phyloP scores from a whole-genome alignment of 2,888 invertebrate genomes.

The Nebria brevicollis region DNA sequence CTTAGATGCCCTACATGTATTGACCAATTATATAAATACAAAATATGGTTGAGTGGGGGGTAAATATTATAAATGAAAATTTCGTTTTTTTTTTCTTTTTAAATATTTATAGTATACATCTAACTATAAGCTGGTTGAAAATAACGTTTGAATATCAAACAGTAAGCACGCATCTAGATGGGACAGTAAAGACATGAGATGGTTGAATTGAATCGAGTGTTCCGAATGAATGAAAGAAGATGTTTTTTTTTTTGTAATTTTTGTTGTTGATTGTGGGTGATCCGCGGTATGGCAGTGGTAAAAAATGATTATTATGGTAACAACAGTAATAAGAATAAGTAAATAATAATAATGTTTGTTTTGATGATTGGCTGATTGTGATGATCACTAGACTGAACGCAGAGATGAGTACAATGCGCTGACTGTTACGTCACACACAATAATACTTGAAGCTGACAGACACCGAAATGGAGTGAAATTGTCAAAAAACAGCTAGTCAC shows the following conservation, averaged over 20 bases:
- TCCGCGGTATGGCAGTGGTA: neutral
- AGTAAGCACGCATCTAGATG: constrained; percentile 47
- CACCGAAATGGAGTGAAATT: constrained; percentile 61
- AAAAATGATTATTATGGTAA: neutral
- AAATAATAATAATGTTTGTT: constrained; percentile 15
- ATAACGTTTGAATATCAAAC: constrained; percentile 48
- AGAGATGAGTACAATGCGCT: constrained; percentile 28
- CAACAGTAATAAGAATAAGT: neutral
- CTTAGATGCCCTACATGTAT: constrained; percentile 42
- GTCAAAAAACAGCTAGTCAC: constrained; percentile 49
- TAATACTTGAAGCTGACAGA: constrained; percentile 63
- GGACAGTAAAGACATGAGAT: constrained; percentile 27
- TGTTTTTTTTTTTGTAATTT: neutral
- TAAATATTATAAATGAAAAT: constrained; percentile 35
- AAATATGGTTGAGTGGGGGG: constrained; percentile 27
- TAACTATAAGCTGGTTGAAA: constrained; percentile 20
- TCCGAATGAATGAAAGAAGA: constrained; percentile 19
- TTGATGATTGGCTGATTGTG: constrained; percentile 17
- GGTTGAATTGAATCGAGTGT: constrained; percentile 15
- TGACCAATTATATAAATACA: constrained; percentile 37
- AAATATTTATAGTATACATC: neutral
- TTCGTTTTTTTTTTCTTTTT: constrained; percentile 19
- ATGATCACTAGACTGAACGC: constrained; percentile 47
- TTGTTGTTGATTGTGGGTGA: neutral
- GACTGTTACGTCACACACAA: constrained; percentile 49